Conservation (phyloP, 2,113 vertebrate species). For the Amphiprion ocellaris region DNA sequence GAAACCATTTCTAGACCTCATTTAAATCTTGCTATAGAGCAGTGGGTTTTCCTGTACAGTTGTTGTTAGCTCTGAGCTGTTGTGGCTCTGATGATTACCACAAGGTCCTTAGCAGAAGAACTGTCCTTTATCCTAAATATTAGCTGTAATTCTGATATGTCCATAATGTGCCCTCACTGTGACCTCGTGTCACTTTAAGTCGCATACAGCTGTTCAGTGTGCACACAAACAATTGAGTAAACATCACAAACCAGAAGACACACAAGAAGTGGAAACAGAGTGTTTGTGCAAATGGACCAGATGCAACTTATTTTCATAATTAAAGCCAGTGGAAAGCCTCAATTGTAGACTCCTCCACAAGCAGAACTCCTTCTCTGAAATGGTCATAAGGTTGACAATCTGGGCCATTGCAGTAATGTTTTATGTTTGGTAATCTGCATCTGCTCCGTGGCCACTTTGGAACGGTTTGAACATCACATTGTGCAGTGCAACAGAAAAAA, state of each 20-base stretch:
- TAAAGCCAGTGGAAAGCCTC: constrained; percentile 54
- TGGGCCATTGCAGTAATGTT: constrained; percentile 12
- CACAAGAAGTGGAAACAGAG: constrained; percentile 51
- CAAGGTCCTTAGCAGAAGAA: neutral
- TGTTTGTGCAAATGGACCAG: constrained; percentile 35
- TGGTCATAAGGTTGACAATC: neutral
- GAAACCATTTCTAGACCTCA: constrained; percentile 64
- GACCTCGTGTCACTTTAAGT: constrained; percentile 10
- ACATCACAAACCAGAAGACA: constrained; percentile 43
- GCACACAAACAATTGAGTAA: constrained; percentile 53
- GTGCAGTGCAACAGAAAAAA: neutral
- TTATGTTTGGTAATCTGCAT: constrained; percentile 22
- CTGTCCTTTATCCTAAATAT: neutral
- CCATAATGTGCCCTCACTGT: constrained; percentile 8
- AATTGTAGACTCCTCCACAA: constrained; percentile 13
- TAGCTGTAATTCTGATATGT: constrained; percentile 7
- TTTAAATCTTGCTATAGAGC: constrained; percentile 65
- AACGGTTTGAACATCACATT: neutral
- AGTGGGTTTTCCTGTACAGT: constrained; percentile 43
- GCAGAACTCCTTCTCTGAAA: constrained; percentile 16
- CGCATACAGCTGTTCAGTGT: constrained; percentile 16
- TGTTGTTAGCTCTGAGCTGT: neutral
- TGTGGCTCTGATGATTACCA: neutral
- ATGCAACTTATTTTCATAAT: constrained; percentile 63
- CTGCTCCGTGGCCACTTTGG: constrained; percentile 19